A percentile compares a stretch with the other conserved stretches of the same genome.
These are phyloP conservation scores for Narcine bancroftii DNA, from an alignment of 2,113 vertebrate species.

Conservation along the genomic window DNA sequence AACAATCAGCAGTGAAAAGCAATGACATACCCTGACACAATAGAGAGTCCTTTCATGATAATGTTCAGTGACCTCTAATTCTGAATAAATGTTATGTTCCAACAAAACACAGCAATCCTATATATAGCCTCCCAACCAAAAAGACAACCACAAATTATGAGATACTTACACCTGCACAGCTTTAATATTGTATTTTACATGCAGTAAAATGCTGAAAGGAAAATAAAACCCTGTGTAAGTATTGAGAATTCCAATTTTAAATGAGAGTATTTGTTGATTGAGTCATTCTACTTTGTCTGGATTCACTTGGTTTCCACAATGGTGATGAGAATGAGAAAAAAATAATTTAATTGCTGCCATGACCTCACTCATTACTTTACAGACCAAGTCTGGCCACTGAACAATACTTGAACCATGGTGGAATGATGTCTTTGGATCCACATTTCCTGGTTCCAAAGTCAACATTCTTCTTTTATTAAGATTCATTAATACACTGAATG, in stretches of 20 bases:
- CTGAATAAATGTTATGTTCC: background rate
- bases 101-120: background rate
- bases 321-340: background rate
- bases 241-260: background rate
- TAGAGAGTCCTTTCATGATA: background rate
- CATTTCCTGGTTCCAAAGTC: conserved; percentile 8
- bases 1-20: conserved; percentile 33
- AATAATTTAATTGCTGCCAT: background rate
- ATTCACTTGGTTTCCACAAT: conserved; percentile 4
- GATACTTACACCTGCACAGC: background rate
- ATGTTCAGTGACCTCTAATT: conserved; percentile 25
- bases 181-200: background rate
- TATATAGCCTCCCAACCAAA: background rate
- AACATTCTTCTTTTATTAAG: background rate
- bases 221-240: background rate
- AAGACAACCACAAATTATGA: background rate
- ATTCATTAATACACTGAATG: background rate
- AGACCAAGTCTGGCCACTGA: background rate
- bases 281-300: background rate
- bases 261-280: background rate
- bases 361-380: conserved; percentile 28
- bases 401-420: background rate
- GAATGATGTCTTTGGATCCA: background rate
- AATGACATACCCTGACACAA: background rate
- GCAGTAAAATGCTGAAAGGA: conserved; percentile 29